Conservation (phyloP, 1,140 invertebrate genomes). For the Hyles euphorbiae region DNA sequence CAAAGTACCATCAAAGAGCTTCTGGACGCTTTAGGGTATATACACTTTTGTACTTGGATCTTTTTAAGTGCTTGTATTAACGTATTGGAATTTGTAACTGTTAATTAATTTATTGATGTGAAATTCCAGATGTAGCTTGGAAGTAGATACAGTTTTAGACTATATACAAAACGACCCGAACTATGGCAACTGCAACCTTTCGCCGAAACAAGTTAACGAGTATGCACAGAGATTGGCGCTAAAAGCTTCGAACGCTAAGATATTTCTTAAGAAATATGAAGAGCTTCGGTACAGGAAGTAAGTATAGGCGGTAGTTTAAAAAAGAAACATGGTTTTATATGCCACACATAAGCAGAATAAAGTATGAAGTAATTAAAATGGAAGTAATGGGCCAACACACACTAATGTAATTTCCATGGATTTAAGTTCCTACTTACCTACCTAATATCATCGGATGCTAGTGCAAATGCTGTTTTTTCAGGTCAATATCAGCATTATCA, state of each 20-base stretch:
- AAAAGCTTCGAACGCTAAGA: conserved; percentile 60
- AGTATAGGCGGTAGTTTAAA: not conserved
- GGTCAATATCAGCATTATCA: no score
- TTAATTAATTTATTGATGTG: conserved; percentile 20
- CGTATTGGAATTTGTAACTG: conserved; percentile 11
- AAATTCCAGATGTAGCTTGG: conserved; percentile 68
- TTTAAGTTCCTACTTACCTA: no score
- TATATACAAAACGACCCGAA: conserved; percentile 73
- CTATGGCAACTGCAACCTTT: conserved; percentile 63
- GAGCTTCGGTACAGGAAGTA: conserved; percentile 68
- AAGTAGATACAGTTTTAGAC: conserved; percentile 66
- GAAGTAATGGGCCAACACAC: no score
- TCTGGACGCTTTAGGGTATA: conserved; percentile 65
- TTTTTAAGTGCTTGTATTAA: not conserved
- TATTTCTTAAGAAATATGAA: conserved; percentile 71
- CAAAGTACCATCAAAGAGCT: conserved; percentile 70
- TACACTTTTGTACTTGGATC: not conserved
- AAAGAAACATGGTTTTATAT: no score
- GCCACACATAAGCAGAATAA: no score
- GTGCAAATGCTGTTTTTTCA: no score
- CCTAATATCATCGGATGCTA: no score
- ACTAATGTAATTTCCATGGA: no score
- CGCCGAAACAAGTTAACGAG: conserved; percentile 66
- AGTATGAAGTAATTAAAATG: no score
- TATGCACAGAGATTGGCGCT: conserved; percentile 65